A percentile compares a stretch with the other conserved stretches of the same genome.
Conservation (phyloP, 2,113 vertebrate species). For the Perognathus longimembris region DNA sequence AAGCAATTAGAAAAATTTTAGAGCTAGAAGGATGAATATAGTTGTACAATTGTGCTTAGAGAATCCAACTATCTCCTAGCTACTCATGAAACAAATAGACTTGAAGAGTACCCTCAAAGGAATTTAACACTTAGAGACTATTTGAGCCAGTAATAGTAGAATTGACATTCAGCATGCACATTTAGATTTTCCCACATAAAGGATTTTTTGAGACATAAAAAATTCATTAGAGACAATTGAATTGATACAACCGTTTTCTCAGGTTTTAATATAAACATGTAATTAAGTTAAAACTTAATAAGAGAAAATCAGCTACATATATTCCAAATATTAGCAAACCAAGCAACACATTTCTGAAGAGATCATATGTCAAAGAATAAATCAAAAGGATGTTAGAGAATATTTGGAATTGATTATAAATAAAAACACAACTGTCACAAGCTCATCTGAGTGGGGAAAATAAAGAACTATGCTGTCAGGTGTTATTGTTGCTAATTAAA, state of each 20-base stretch:
- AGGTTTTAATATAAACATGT: not conserved
- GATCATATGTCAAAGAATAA: not conserved
- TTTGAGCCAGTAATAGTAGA: too few relatives aligned
- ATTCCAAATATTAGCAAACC: not conserved
- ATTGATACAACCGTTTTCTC: not conserved
- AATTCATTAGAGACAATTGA: constrained; percentile 12
- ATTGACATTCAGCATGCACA: too few relatives aligned
- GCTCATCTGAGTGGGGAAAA: not conserved
- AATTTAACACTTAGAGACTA: too few relatives aligned
- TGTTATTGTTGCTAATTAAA: not conserved
- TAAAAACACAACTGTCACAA: not conserved
- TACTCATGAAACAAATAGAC: not conserved
- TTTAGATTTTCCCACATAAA: not conserved
- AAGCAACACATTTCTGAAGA: not conserved
- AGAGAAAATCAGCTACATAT: not conserved
- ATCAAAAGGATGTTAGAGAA: not conserved
- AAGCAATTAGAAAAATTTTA: not conserved
- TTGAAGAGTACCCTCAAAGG: too few relatives aligned
- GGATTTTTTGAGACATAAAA: not conserved
- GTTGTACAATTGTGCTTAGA: not conserved
- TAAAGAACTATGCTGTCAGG: not conserved
- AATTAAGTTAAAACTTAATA: not conserved
- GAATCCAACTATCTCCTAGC: not conserved
- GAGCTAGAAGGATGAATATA: not conserved
- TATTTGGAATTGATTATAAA: not conserved